phyloP scores from a whole-genome alignment of 1,140 invertebrate species.

The Ceratoteleas bidentatus region DNA sequence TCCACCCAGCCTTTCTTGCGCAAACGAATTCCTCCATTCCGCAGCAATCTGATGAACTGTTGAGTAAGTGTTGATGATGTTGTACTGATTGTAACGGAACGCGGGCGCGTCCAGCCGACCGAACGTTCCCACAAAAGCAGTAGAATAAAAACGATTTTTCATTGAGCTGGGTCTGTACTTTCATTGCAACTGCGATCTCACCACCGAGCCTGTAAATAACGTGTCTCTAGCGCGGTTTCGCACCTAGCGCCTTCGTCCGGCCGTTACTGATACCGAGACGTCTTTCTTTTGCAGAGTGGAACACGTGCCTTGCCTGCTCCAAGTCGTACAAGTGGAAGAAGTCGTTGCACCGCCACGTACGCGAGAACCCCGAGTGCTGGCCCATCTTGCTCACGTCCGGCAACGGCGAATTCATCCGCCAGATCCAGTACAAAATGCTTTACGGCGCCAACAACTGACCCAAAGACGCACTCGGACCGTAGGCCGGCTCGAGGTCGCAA shows the following conservation, averaged over 20 bases:
- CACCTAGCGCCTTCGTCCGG: background rate
- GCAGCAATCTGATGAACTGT: too few relatives aligned
- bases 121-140: slow-evolving; percentile 14
- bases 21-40: too few relatives aligned
- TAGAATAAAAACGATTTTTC: slow-evolving; percentile 37
- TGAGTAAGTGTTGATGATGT: too few relatives aligned
- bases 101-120: too few relatives aligned
- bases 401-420: slow-evolving; percentile 76
- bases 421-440: slow-evolving; percentile 78
- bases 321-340: slow-evolving; percentile 82
- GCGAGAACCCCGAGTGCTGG: slow-evolving; percentile 78
- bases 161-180: slow-evolving; percentile 24
- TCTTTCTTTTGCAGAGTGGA: slow-evolving; percentile 69
- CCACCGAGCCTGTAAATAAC: slow-evolving; percentile 19
- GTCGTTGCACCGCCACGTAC: slow-evolving; percentile 81
- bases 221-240: too few relatives aligned
- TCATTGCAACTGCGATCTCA: slow-evolving; percentile 25
- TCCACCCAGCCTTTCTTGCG: too few relatives aligned
- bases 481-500: slow-evolving; percentile 5
- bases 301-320: slow-evolving; percentile 79
- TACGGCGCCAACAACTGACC: slow-evolving; percentile 62
- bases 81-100: too few relatives aligned
- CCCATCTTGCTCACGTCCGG: slow-evolving; percentile 76
- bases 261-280: slow-evolving; percentile 29
- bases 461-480: slow-evolving; percentile 19